These are phyloP conservation scores for Cirrhinus molitorella DNA, from an alignment of 2,797 vertebrate genomes.

Conservation along the genomic window DNA sequence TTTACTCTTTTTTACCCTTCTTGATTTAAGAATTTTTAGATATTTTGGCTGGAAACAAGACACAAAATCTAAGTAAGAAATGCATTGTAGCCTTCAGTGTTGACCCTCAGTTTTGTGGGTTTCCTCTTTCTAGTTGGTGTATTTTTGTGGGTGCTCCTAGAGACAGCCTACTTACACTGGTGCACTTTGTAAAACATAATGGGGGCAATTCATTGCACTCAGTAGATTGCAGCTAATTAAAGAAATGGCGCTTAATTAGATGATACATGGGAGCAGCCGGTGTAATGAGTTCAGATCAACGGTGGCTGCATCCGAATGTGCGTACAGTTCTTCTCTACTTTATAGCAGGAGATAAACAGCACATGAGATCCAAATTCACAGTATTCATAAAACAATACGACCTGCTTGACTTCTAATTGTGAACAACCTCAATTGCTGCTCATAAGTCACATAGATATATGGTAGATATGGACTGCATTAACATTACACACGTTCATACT, in stretches of 20 bases:
- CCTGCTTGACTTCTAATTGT: background rate
- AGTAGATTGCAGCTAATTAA: conserved; percentile 44
- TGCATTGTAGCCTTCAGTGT: background rate
- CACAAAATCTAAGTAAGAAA: too few species aligned
- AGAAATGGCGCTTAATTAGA: conserved; percentile 47
- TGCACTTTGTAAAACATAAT: conserved; percentile 20
- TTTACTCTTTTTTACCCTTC: too few species aligned
- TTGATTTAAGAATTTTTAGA: too few species aligned
- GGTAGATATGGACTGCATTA: background rate
- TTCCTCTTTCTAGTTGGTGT: conserved; percentile 32
- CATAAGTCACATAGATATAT: too few species aligned
- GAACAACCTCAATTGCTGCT: too few species aligned
- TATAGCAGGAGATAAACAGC: background rate
- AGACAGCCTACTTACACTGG: conserved; percentile 27
- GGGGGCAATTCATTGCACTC: conserved; percentile 40
- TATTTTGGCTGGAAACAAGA: too few species aligned
- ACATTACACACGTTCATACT: background rate
- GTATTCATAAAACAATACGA: background rate
- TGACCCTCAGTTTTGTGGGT: conserved; percentile 19
- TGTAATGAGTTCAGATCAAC: background rate
- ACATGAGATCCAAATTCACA: background rate
- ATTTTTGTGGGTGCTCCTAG: conserved; percentile 22
- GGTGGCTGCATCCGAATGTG: background rate
- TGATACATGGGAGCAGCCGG: conserved; percentile 26
- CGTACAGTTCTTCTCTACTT: background rate